Percentiles rank a stretch among this genome's conserved stretches.
These are phyloP conservation scores for Manduca sexta DNA, from an alignment of 1,140 invertebrate species.

Conservation along the genomic window DNA sequence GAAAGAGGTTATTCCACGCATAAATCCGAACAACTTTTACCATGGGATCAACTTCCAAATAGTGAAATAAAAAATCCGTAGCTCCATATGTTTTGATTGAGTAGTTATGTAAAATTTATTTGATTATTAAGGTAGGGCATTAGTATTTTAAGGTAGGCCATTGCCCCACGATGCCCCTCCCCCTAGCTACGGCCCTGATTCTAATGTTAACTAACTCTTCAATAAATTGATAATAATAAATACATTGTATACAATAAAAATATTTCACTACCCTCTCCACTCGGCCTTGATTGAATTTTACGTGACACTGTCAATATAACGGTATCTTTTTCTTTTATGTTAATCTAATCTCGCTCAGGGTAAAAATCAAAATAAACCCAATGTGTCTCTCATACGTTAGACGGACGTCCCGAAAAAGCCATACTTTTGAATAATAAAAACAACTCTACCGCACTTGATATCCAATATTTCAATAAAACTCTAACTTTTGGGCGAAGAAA, in stretches of 20 bases:
- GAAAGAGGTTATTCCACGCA: too few species aligned
- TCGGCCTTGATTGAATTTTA: slow-evolving; percentile 7
- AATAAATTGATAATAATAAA: too few species aligned
- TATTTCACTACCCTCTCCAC: slow-evolving; percentile 9
- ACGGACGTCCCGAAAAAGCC: slow-evolving; percentile 22
- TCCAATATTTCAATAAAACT: slow-evolving; percentile 66
- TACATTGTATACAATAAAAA: neutral
- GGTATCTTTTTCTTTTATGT: slow-evolving; percentile 22
- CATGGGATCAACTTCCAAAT: too few species aligned
- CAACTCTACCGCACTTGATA: slow-evolving; percentile 59
- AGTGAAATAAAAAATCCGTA: too few species aligned
- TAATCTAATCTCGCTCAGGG: slow-evolving; percentile 24
- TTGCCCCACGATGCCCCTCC: too few species aligned
- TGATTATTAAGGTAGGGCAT: too few species aligned
- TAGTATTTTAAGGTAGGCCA: too few species aligned
- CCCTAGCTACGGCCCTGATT: too few species aligned
- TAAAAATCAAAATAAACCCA: slow-evolving; percentile 37
- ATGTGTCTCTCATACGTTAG: slow-evolving; percentile 28
- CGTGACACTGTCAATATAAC: slow-evolving; percentile 20
- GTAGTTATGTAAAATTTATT: too few species aligned
- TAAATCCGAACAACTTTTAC: too few species aligned
- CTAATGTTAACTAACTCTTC: too few species aligned
- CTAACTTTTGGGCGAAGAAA: slow-evolving; percentile 53
- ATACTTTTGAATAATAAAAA: slow-evolving; percentile 59
- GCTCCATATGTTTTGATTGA: too few species aligned